A percentile compares a stretch with the other conserved stretches of the same genome.
Conservation (phyloP, 2,797 vertebrate genomes). For the Mus minutoides region DNA sequence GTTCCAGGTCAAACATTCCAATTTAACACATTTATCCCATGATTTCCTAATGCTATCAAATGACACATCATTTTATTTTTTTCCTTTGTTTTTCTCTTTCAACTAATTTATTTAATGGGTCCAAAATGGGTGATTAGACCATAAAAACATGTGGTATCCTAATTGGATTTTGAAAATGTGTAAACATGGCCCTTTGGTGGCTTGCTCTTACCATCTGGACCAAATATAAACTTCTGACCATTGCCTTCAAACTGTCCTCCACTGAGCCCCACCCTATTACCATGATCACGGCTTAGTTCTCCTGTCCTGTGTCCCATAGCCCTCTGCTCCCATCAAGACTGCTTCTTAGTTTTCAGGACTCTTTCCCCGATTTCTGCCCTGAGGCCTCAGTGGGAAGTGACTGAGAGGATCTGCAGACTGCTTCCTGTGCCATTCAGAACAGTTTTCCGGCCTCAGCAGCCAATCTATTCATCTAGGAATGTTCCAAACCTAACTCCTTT, state of each 20-base stretch:
- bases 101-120: conserved; percentile 82
- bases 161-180: conserved; percentile 82
- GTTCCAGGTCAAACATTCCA: conserved; percentile 73
- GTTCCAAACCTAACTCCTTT: not conserved
- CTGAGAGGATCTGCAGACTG: not conserved
- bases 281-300: not conserved
- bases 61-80: conserved; percentile 77
- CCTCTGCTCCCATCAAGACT: not conserved
- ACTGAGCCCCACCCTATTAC: not conserved
- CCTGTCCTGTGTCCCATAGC: not conserved
- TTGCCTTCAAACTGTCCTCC: conserved; percentile 21
- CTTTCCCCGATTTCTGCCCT: not conserved
- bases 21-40: conserved; percentile 76
- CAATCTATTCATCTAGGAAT: not conserved
- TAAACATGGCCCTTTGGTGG: conserved; percentile 79
- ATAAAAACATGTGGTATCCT: conserved; percentile 81
- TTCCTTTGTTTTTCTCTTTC: conserved; percentile 78
- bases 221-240: conserved; percentile 77
- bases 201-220: conserved; percentile 78
- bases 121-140: conserved; percentile 81
- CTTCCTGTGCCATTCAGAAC: not conserved
- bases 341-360: not conserved
- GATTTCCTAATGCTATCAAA: conserved; percentile 77
- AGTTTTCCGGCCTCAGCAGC: not conserved
- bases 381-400: not conserved